phyloP scores from a whole-genome alignment of 1,140 invertebrate species.

The Eupeodes corollae region DNA sequence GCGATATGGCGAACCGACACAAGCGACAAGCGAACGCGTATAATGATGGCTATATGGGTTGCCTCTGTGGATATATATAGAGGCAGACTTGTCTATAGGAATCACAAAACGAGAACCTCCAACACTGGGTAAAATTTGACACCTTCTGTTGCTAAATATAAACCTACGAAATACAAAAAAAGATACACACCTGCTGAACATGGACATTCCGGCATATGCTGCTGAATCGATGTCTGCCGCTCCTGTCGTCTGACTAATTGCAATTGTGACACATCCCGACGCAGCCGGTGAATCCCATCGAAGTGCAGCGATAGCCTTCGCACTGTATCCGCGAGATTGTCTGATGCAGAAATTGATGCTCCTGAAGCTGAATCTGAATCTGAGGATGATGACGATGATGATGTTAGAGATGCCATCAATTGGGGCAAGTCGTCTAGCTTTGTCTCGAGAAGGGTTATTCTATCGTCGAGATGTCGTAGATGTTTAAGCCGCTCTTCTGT shows the following conservation, averaged over 20 bases:
- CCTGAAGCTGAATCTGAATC: neutral
- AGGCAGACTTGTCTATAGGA: too few relatives aligned
- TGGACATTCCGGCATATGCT: slow-evolving; percentile 19
- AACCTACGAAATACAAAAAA: neutral
- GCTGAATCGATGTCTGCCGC: slow-evolving; percentile 20
- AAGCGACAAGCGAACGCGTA: too few relatives aligned
- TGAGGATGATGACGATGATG: neutral
- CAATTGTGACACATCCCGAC: slow-evolving; percentile 33
- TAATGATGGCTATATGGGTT: too few relatives aligned
- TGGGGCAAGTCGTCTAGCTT: slow-evolving; percentile 21
- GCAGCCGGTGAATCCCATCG: slow-evolving; percentile 30
- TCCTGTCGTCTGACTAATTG: slow-evolving; percentile 31
- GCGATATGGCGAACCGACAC: too few relatives aligned
- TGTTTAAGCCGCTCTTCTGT: slow-evolving; percentile 26
- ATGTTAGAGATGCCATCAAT: neutral
- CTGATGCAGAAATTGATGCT: neutral
- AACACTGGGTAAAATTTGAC: neutral
- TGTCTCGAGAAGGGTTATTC: slow-evolving; percentile 29
- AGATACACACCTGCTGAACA: slow-evolving; percentile 31
- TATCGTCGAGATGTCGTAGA: slow-evolving; percentile 28
- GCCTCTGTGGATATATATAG: too few relatives aligned
- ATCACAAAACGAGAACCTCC: too few relatives aligned
- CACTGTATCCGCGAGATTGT: slow-evolving; percentile 8
- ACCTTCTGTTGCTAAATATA: neutral
- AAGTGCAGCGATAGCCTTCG: slow-evolving; percentile 11